Percentiles rank a stretch among this genome's conserved stretches.
These are phyloP conservation scores for Dioctria rufipes DNA, from an alignment of 2,888 invertebrate species.

Conservation along the genomic window DNA sequence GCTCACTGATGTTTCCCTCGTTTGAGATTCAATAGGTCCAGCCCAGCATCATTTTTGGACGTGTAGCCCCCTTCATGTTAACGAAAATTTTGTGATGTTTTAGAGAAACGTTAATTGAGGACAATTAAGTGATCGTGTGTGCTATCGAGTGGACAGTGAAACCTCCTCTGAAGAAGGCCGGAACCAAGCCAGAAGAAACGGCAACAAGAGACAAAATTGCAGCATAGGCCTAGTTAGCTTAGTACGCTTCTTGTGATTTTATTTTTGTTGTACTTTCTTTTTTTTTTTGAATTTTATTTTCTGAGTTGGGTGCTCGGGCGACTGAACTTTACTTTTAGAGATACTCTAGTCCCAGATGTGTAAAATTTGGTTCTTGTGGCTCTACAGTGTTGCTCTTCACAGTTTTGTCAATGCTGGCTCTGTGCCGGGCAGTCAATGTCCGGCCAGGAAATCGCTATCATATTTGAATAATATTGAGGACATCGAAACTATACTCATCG, in stretches of 20 bases:
- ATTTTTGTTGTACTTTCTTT: not conserved
- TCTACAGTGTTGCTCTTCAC: slow-evolving; percentile 59
- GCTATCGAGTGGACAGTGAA: slow-evolving; percentile 42
- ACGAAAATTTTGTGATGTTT: slow-evolving; percentile 37
- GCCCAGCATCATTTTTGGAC: slow-evolving; percentile 29
- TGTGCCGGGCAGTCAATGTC: slow-evolving; percentile 62
- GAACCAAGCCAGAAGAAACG: slow-evolving; percentile 9
- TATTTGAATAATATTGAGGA: slow-evolving; percentile 67
- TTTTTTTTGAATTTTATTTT: slow-evolving; percentile 1
- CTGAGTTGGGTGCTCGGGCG: slow-evolving; percentile 4
- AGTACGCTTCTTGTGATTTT: slow-evolving; percentile 1
- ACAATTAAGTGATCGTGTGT: slow-evolving; percentile 49
- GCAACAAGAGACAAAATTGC: slow-evolving; percentile 18
- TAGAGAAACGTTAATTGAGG: slow-evolving; percentile 47
- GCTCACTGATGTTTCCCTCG: not conserved
- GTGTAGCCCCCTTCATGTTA: not conserved
- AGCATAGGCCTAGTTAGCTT: not conserved
- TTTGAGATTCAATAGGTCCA: slow-evolving; percentile 4
- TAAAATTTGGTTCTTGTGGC: slow-evolving; percentile 58
- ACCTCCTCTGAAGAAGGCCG: slow-evolving; percentile 31
- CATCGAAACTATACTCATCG: slow-evolving; percentile 68
- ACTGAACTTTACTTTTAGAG: slow-evolving; percentile 32
- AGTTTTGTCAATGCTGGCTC: slow-evolving; percentile 60
- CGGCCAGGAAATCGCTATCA: slow-evolving; percentile 63
- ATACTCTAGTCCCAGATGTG: slow-evolving; percentile 56